Conservation (phyloP, 2,888 invertebrate genomes). For the Watsonalla binaria region DNA sequence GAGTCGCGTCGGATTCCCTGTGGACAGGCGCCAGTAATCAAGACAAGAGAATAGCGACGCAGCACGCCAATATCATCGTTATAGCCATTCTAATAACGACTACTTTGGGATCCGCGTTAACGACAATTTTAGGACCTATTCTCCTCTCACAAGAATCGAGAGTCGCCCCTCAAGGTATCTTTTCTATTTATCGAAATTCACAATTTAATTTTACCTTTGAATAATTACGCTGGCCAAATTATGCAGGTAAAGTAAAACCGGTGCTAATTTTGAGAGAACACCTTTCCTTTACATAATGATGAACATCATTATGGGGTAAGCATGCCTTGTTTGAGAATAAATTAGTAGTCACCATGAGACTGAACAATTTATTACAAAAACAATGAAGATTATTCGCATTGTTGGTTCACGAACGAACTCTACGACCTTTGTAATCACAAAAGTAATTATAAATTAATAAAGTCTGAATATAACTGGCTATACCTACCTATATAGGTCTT, state of each 20-base stretch:
- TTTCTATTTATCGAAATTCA: constrained; percentile 5
- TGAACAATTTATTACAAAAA: not conserved
- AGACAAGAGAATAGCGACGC: constrained; percentile 53
- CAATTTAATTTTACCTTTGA: constrained; percentile 1
- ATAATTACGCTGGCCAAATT: not conserved
- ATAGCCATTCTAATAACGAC: constrained; percentile 66
- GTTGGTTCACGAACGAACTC: not conserved
- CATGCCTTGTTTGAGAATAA: too few relatives aligned
- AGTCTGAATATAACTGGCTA: not conserved
- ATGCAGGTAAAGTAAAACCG: not conserved
- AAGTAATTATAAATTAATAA: not conserved
- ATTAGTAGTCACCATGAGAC: not conserved
- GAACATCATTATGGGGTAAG: too few relatives aligned
- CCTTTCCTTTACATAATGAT: not conserved
- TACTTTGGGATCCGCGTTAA: constrained; percentile 59
- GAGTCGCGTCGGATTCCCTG: constrained; percentile 64
- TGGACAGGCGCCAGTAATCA: constrained; percentile 49
- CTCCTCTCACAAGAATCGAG: constrained; percentile 58
- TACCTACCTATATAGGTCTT: not conserved
- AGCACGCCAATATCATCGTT: constrained; percentile 70
- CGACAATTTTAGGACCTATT: constrained; percentile 61
- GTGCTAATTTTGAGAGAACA: not conserved
- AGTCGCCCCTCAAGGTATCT: constrained; percentile 60
- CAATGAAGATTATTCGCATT: not conserved
- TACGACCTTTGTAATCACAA: not conserved